Evolutionary conservation across 2,113 vertebrate species (phyloP), one percentile per base, ranked within the genome.

Genomic region (Cynopterus brachyotis): DNA sequence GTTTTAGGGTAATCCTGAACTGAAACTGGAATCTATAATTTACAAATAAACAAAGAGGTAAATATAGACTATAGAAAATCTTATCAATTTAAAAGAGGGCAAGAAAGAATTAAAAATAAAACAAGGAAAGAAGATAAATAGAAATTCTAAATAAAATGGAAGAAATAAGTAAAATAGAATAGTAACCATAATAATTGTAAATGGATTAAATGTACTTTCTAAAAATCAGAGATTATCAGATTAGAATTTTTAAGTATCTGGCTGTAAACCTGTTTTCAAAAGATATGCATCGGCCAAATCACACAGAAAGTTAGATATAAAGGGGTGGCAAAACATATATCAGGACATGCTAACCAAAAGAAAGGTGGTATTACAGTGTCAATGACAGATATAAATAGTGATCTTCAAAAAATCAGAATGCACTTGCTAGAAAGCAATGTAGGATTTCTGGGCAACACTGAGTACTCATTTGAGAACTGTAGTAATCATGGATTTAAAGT

Each of bases 141-240:
- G 35, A 91, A 96, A 93, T 9, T 57, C 57, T 93, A 93, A 96
- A 80, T 89, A 67, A 87, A 91, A 91, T 94, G 47, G 60, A 78
- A 94, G 45, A 83, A 79, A 30, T 66, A 92, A 59, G 47, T 72
- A 26, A 88, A 94, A 73, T 37, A 45, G 83, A 86, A 94, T 22
- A 66, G 12, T 64, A 92, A 86, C n/a, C 28, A 83, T 45, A 88
- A 20, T 88, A 91, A 75, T 15, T 62, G 2, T 47, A 90, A 94
- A 16, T 86, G 5, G 37, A 70, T 83, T 81, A 86, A 93, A 53
- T 78, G 9, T 73, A 79, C 22, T 12, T 79, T 22, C 35, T 83
- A 91, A 72, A 90, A 94, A 45, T 72, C 8, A 84, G 62, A 93
- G 30, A 89, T 95, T 62, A 76, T 86, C 42, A 81, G 72, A 67